Base-by-base conservation (phyloP, 2,797 vertebrate genomes). In the Pseudopleuronectes americanus region DNA sequence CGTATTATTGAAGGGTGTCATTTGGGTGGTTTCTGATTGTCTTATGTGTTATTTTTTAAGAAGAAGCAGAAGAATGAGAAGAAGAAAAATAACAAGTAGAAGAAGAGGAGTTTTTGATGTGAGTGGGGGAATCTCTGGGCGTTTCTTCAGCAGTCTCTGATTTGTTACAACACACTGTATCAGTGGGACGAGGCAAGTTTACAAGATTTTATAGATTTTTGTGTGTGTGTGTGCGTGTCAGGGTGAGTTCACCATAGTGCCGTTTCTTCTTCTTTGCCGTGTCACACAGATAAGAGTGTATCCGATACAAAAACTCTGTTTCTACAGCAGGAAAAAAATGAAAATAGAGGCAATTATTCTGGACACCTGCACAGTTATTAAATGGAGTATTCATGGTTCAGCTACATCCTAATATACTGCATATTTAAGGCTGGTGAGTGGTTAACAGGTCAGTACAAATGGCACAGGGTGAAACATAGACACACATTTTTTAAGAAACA, bases 211-310 rank as follows among this genome's bases (percentile, higher is more conserved):
- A 56, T 71, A 74, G 68, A 19, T 48, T 61, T 67, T 22, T 1
- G 9, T 22, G 5, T 33, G 2, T 75, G 17, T 51, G 31, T 51
- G 47, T 23, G 36, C 49, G 47, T 68, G 75, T 75, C 59, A 65
- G 33, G 56, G n/a, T 59, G 60, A 71, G 60, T 90, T 91, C 81
- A 94, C 93, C 94, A 14, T 93, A 91, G 73, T 93, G 86, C 38
- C 28, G 65, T 57, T 84, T 88, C 78, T 87, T 88, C 79, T 80
- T 80, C 33, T 85, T 77, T 75, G 94, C 94, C 66, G 65, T 90
- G 86, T 90, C 87, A 72, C 82, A 74, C 73, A 95, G 90, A 84
- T 89, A 74, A 54, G 65, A 62, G 55, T 90, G 91, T 43, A 94
- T 84, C 81, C 71, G 87, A 64, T 85, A 67, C 71, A 91, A 58